Evolutionary conservation across 35 echinoderm and acorn worm species (phyloP).

Genomic region (Amphiura filiformis): DNA sequence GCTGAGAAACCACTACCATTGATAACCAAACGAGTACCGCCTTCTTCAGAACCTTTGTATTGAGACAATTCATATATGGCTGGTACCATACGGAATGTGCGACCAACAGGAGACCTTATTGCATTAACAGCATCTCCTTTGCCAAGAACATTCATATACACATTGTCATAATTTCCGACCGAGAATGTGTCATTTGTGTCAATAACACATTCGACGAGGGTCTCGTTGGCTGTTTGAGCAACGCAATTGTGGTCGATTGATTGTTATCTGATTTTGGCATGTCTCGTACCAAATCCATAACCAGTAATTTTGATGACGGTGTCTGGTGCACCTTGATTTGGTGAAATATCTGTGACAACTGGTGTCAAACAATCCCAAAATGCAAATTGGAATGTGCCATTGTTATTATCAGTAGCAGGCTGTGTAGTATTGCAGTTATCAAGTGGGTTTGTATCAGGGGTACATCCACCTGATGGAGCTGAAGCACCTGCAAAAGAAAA

Average conservation of each 20-base stretch:
- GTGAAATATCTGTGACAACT: constrained; percentile 15
- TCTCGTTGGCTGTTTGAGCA: not conserved
- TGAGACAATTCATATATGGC: constrained; percentile 7
- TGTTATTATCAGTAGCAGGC: not conserved
- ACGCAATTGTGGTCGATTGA: constrained; percentile 39
- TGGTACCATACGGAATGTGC: constrained; percentile 28
- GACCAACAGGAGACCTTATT: not conserved
- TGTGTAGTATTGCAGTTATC: too few species aligned
- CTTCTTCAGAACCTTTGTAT: constrained; percentile 35
- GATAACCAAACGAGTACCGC: constrained; percentile 50
- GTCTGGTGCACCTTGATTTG: not conserved
- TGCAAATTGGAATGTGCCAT: constrained; percentile 31
- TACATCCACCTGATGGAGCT: too few species aligned
- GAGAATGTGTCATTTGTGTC: constrained; percentile 28
- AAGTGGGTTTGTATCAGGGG: too few species aligned
- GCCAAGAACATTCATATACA: constrained; percentile 49
- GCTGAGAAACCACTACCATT: constrained; percentile 51
- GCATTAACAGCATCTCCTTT: constrained; percentile 26
- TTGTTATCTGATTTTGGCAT: constrained; percentile 52
- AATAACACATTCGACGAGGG: constrained; percentile 27
- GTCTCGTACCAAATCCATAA: constrained; percentile 30
- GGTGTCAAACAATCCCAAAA: constrained; percentile 66
- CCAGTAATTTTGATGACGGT: constrained; percentile 37
- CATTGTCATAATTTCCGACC: constrained; percentile 18
- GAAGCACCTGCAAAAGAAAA: too few species aligned